Conservation (phyloP, 1,140 invertebrate genomes). For the Scaptomyza montana region DNA sequence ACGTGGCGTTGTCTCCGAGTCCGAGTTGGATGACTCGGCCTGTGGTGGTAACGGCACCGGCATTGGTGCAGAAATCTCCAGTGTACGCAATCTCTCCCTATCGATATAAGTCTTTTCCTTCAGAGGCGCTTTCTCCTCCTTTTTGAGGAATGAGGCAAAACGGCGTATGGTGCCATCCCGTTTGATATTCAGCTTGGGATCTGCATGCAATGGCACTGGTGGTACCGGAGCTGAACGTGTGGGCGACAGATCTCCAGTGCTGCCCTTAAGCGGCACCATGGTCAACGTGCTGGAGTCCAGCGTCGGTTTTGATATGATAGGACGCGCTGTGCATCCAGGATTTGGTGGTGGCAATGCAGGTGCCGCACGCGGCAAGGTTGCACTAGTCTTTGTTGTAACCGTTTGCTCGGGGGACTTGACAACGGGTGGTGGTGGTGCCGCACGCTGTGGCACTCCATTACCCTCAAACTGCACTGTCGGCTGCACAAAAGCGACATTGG, state of each 20-base stretch:
- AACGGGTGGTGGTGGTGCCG: constrained; percentile 74
- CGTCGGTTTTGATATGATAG: constrained; percentile 91
- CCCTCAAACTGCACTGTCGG: constrained; percentile 72
- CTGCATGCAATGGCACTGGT: constrained; percentile 71
- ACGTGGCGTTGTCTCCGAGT: constrained; percentile 74
- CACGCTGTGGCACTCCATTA: constrained; percentile 61
- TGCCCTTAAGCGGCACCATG: constrained; percentile 87
- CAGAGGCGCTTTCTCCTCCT: constrained; percentile 86
- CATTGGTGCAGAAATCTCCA: constrained; percentile 93
- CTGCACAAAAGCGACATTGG: constrained; percentile 83
- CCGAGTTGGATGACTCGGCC: constrained; percentile 78
- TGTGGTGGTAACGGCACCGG: constrained; percentile 62
- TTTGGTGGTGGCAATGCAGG: constrained; percentile 86
- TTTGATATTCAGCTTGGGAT: constrained; percentile 83
- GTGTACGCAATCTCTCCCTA: constrained; percentile 88
- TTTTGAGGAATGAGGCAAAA: constrained; percentile 91
- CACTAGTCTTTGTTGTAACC: constrained; percentile 18
- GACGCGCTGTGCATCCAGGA: constrained; percentile 85
- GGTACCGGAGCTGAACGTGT: constrained; percentile 73
- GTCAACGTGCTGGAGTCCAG: constrained; percentile 91
- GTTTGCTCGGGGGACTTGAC: constrained; percentile 19
- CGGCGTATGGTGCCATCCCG: constrained; percentile 88
- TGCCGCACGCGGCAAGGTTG: constrained; percentile 58
- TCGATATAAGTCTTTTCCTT: constrained; percentile 88
- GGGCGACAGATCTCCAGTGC: constrained; percentile 85